Conservation (phyloP, 2,888 invertebrate genomes). For the Drosophila subsilvestris region DNA sequence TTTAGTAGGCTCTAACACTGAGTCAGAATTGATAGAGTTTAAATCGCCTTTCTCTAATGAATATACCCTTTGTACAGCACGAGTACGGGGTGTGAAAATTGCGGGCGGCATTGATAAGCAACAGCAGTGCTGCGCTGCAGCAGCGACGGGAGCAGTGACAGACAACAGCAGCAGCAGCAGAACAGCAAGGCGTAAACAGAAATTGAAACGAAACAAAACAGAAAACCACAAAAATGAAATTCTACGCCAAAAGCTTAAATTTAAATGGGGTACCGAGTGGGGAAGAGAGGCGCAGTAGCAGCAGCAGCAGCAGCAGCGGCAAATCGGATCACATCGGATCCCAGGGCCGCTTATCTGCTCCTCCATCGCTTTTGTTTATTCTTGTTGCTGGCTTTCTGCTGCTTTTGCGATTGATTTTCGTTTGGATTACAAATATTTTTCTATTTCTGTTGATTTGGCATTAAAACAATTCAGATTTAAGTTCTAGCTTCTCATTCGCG, state of each 20-base stretch:
- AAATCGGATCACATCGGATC: slow-evolving; percentile 16
- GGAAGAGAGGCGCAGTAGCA: neutral
- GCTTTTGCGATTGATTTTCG: slow-evolving; percentile 36
- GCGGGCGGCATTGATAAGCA: slow-evolving; percentile 1
- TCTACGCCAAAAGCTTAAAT: slow-evolving; percentile 34
- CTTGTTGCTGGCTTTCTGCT: slow-evolving; percentile 8
- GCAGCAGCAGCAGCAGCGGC: neutral
- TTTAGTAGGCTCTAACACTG: too few relatives aligned
- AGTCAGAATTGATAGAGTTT: too few relatives aligned
- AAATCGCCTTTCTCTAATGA: neutral
- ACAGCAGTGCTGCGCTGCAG: neutral
- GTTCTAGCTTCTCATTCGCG: neutral
- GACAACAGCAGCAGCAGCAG: neutral
- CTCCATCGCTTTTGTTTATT: slow-evolving; percentile 33
- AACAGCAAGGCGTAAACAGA: slow-evolving; percentile 4
- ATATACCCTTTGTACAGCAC: neutral
- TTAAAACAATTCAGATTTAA: slow-evolving; percentile 61
- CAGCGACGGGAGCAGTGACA: neutral
- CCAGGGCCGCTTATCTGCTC: slow-evolving; percentile 26
- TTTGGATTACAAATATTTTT: slow-evolving; percentile 35
- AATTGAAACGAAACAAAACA: slow-evolving; percentile 16
- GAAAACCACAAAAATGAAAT: slow-evolving; percentile 42
- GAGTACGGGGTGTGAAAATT: neutral
- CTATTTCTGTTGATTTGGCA: slow-evolving; percentile 67
- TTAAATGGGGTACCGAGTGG: slow-evolving; percentile 22